Evolutionary conservation across 2,797 vertebrate species (phyloP).

Genomic region (Falco peregrinus): DNA sequence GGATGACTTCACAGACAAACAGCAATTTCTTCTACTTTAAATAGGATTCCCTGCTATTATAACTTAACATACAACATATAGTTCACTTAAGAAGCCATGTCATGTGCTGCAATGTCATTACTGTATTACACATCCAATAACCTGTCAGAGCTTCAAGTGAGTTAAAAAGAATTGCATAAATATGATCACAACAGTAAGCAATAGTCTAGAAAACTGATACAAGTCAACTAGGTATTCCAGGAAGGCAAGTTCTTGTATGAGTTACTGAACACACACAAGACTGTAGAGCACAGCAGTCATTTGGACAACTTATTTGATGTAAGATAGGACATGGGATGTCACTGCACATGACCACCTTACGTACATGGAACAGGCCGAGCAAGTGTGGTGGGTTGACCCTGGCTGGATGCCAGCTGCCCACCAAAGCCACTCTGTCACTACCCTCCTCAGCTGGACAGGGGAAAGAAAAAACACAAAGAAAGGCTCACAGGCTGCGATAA

Average conservation of each 20-base stretch:
- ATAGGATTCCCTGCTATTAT: neutral
- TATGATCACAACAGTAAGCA: neutral
- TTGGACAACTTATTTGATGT: neutral
- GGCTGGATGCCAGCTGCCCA: neutral
- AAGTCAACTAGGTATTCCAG: neutral
- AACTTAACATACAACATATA: neutral
- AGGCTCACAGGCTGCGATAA: rapidly evolving
- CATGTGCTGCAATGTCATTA: neutral
- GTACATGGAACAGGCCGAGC: rapidly evolving
- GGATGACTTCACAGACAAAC: neutral
- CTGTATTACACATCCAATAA: neutral
- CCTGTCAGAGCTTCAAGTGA: neutral
- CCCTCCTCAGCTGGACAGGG: neutral
- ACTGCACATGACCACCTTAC: neutral
- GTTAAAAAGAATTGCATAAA: neutral
- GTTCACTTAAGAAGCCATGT: neutral
- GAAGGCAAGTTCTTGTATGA: neutral
- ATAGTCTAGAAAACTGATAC: neutral
- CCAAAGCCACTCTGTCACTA: neutral
- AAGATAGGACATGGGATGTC: neutral
- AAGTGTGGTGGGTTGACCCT: neutral
- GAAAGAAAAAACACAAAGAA: neutral
- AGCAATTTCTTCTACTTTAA: slow-evolving; percentile 10
- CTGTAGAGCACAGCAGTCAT: neutral
- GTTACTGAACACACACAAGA: neutral